These are phyloP conservation scores for Drosophila kanekoi DNA, from an alignment of 2,888 invertebrate genomes.

Conservation along the genomic window DNA sequence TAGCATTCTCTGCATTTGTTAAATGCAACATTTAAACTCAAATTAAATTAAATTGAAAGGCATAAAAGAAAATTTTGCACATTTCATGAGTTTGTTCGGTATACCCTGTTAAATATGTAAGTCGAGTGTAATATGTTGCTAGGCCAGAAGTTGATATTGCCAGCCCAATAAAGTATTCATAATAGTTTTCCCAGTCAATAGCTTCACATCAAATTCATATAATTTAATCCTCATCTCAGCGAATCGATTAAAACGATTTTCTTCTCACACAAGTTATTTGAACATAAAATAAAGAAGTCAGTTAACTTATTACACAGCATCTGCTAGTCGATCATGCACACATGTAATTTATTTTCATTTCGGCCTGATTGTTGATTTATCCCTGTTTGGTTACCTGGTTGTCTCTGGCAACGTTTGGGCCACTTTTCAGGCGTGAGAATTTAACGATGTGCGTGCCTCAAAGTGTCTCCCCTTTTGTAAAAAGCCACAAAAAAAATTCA, in stretches of 20 bases:
- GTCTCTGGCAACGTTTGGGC: constrained; percentile 46
- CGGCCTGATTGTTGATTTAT: constrained; percentile 42
- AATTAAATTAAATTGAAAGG: constrained; percentile 31
- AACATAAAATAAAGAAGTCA: no score
- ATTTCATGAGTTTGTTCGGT: constrained; percentile 28
- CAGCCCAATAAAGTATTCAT: background rate
- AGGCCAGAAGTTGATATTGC: background rate
- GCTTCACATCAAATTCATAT: no score
- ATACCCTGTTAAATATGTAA: background rate
- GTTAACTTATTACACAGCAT: background rate
- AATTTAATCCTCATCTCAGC: no score
- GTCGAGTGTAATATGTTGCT: background rate
- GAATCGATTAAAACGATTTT: no score
- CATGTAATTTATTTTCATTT: background rate
- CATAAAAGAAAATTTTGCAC: constrained; percentile 39
- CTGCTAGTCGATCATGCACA: background rate
- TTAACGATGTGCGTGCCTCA: constrained; percentile 66
- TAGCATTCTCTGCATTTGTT: constrained; percentile 32
- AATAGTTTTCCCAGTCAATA: background rate
- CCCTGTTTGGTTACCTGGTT: constrained; percentile 38
- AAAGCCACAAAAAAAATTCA: background rate
- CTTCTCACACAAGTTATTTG: no score
- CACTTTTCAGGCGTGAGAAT: constrained; percentile 66
- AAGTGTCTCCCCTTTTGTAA: constrained; percentile 1
- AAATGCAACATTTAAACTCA: constrained; percentile 49